Evolutionary conservation across 2,888 invertebrate genomes (phyloP).

Genomic region (Drosophila testacea): DNA sequence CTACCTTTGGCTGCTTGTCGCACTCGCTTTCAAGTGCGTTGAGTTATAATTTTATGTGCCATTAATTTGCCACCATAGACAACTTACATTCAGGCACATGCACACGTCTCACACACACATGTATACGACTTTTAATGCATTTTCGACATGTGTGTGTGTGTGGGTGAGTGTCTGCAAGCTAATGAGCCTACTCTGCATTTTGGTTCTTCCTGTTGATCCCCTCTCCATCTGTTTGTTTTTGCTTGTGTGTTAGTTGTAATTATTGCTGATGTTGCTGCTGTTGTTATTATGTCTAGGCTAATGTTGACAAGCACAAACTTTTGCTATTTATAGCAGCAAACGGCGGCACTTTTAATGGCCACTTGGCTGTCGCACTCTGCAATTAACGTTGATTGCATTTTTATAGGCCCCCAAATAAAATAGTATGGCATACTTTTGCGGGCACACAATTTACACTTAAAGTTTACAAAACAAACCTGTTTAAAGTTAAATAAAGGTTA

Average conservation of each 20-base stretch:
- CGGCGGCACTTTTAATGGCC: conserved; percentile 60
- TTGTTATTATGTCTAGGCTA: conserved; percentile 45
- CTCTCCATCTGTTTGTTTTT: conserved; percentile 7
- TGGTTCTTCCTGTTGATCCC: conserved; percentile 10
- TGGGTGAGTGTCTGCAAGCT: conserved; percentile 46
- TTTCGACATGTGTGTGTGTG: conserved; percentile 37
- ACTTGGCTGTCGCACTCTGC: conserved; percentile 42
- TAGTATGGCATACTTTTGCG: conserved; percentile 45
- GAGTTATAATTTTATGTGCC: conserved; percentile 80
- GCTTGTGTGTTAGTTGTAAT: conserved; percentile 8
- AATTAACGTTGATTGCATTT: conserved; percentile 77
- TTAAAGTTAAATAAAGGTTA: background rate
- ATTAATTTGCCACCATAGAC: conserved; percentile 73
- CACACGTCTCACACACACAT: background rate
- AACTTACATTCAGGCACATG: conserved; percentile 25
- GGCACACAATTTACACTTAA: conserved; percentile 7
- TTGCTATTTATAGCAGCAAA: conserved; percentile 55
- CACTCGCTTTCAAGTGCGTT: conserved; percentile 66
- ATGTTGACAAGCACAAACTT: conserved; percentile 57
- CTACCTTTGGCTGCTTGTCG: conserved; percentile 52
- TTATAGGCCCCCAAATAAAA: conserved; percentile 51
- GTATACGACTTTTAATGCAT: conserved; percentile 49
- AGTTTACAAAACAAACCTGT: background rate
- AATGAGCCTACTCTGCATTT: conserved; percentile 68
- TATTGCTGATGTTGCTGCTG: conserved; percentile 11